Base-by-base conservation (phyloP, 2,113 vertebrate genomes). In the Smithornis capensis region DNA sequence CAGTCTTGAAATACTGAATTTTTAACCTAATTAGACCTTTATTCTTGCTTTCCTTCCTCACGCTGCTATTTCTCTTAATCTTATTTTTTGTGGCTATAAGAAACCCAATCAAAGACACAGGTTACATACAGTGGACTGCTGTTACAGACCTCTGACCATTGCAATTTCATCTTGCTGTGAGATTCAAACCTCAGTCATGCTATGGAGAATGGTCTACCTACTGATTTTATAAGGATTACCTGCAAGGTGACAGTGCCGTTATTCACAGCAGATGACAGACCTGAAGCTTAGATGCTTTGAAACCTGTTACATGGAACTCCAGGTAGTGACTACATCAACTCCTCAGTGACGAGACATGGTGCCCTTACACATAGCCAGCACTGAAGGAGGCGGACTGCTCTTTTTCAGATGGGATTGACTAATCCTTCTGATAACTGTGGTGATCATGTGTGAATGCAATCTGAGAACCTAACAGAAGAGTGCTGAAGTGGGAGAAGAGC, bases 331-430 rank as follows among this genome's bases (percentile, higher is more conserved):
- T 83, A 5, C 10, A 22, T 14, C 12, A 18, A 5, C n/a, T 64
- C 6, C 42, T 79, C 21, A 29, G 0, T 38, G 9, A 44, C 21
- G 42, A 28, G n/a, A 28, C 1, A 2, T 42, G 12, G 10, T n/a
- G 25, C 25, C 19, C 15, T 45, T 77, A 53, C 9, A 23, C 28
- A 9, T 0, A 45, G 21, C 27, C 10, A 42, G 14, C 17, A 5
- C 27, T 76, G 62, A 38, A n/a, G 22, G 17, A 73, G n/a, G 11
- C 44, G 40, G 47, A 13, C 23, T 29, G 47, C 23, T 78, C 9
- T 47, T 71, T 44, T 57, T 53, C n/a, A 5, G 14, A 8, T 2
- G 18, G 31, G 23, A 13, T 45, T 57, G 45, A 19, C 31, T 31
- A 11, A 25, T 83, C 28, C 45, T 77, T 60, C 37, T 6, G 4